Evolutionary conservation across 1,140 invertebrate species (phyloP), one percentile per base, ranked within the genome.

Genomic region (Drosophila bipectinata): DNA sequence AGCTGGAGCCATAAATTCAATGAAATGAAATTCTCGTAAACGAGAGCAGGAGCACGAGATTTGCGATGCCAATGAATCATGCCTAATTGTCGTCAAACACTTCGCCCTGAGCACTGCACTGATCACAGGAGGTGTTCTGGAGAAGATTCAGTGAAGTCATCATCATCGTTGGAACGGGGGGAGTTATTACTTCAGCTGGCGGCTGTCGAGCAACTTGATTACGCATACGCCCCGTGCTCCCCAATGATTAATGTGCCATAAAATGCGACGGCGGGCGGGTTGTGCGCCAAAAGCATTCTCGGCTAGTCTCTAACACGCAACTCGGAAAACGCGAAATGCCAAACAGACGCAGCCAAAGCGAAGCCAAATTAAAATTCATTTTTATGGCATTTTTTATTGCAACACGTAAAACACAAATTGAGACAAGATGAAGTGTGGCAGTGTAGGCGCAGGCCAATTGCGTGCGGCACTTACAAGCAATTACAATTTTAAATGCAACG

Each of bases 391-490:
- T 28, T 75, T 87, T 85, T 85, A 85, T 85, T 87, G 74, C 72
- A 75, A 78, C 82, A 78, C 78, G 82, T 85, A 81, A 85, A 85
- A 78, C 78, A 39, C 59, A 87, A 87, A 85, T 87, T 78, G 82
- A 78, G 82, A 51, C 69, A 75, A 61, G 39, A 63, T 58, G 55
- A 72, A 85, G 74, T 66, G 63, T 30, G 37, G 39, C 1, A 37
- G 34, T 37, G 12, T 37, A 37, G 34, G 34, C 34, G 39, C 15
- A 63, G 32, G 45, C 10, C 37, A 57, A 60, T 68, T 72, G 57
- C 37, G 51, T 61, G 51, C 28, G 57, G 28, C 61, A 54, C 66
- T 63, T 39, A 74, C 62, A 66, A 39, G 51, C 55, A 68, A 82
- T 82, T 82, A 82, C 66, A 72, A 55, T 77, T 73, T 68, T 51